phyloP scores from a whole-genome alignment of 1,140 invertebrate genomes.

The Aphaenogaster ashmeadi region DNA sequence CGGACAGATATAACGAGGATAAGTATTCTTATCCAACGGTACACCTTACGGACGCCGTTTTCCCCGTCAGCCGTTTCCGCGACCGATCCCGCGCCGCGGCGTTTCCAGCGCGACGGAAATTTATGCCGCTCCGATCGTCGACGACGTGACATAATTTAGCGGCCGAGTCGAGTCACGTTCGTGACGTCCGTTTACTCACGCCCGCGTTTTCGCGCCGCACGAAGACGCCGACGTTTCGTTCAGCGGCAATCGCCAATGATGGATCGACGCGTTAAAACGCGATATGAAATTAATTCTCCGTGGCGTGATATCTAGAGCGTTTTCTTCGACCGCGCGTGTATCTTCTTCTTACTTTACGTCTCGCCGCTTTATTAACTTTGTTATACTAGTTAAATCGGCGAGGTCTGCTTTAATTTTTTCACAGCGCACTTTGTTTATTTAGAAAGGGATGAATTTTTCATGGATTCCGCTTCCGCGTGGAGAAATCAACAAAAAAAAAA shows the following conservation, averaged over 20 bases:
- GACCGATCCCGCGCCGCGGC: background rate
- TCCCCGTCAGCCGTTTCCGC: background rate
- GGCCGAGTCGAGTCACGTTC: constrained; percentile 53
- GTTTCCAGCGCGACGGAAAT: constrained; percentile 36
- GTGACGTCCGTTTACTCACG: constrained; percentile 35
- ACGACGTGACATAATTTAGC: constrained; percentile 53
- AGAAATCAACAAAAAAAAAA: background rate
- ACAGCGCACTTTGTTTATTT: background rate
- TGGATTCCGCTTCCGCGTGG: too few relatives aligned
- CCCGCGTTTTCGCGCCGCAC: constrained; percentile 23
- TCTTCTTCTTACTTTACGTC: background rate
- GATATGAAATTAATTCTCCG: constrained; percentile 21
- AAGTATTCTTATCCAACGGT: background rate
- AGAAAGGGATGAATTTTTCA: background rate
- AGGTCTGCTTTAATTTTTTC: background rate
- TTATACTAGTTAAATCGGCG: background rate
- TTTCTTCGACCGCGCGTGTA: background rate
- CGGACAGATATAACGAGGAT: background rate
- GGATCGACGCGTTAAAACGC: constrained; percentile 7
- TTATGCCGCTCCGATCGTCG: constrained; percentile 52
- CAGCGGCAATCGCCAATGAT: background rate
- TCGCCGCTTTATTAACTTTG: background rate
- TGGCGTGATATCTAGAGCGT: background rate
- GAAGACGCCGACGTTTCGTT: constrained; percentile 26
- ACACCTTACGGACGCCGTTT: background rate